Percentiles rank a stretch among this genome's conserved stretches.
Evolutionary conservation across 1,140 invertebrate genomes (phyloP).

Genomic region (Lysiphlebus fabarum): DNA sequence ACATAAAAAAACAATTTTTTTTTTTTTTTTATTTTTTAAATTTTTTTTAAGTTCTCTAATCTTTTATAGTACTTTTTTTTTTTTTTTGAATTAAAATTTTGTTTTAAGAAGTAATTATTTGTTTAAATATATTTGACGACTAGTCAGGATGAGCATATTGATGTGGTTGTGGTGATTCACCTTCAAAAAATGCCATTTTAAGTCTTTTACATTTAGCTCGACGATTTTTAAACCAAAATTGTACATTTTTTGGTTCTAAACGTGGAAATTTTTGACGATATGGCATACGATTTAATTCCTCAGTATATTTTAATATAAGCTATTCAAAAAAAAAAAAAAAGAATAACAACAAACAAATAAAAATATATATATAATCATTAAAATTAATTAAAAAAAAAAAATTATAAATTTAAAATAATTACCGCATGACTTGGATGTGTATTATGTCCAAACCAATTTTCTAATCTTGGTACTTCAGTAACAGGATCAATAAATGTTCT

Average conservation of each 20-base stretch:
- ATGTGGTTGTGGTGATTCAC: constrained; percentile 60
- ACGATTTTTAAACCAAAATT: constrained; percentile 96
- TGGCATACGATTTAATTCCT: constrained; percentile 91
- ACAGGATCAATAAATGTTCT: constrained; percentile 99
- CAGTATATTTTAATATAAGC: constrained; percentile 94
- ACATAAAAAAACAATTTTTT: constrained; percentile 4
- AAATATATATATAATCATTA: not conserved
- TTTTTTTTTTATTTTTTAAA: constrained; percentile 16
- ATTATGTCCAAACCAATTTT: constrained; percentile 96
- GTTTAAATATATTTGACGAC: constrained; percentile 16
- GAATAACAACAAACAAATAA: not conserved
- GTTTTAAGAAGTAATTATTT: not conserved
- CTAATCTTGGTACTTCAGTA: constrained; percentile 92
- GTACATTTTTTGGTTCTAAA: constrained; percentile 95
- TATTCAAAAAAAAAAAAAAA: constrained; percentile 50
- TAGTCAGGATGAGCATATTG: constrained; percentile 51
- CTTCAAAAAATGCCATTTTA: constrained; percentile 78
- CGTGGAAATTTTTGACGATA: constrained; percentile 95
- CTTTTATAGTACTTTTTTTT: constrained; percentile 12
- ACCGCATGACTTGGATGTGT: constrained; percentile 91
- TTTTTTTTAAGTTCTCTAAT: not conserved
- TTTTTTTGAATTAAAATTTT: not conserved
- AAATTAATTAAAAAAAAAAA: not conserved
- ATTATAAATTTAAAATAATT: constrained; percentile 27
- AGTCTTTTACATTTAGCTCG: constrained; percentile 92